These are phyloP conservation scores for Caenorhabditis sp. DNA, from an alignment of 2,888 invertebrate species.

Conservation along the genomic window DNA sequence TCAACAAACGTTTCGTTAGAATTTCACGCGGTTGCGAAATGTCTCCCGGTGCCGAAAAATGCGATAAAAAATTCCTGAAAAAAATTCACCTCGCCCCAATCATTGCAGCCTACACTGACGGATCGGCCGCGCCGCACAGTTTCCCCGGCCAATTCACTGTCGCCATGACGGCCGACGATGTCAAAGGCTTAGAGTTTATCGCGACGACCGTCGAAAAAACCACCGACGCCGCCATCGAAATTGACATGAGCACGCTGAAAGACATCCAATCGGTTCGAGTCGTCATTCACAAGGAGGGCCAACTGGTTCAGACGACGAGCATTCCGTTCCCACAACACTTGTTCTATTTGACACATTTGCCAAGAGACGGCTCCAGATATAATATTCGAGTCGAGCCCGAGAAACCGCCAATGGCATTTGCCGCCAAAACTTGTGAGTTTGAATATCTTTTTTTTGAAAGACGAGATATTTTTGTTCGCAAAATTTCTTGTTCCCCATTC, in stretches of 20 bases:
- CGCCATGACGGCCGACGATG: constrained; percentile 50
- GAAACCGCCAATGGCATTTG: constrained; percentile 32
- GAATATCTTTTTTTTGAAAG: not conserved
- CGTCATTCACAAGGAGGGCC: constrained; percentile 9
- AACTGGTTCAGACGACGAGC: constrained; percentile 21
- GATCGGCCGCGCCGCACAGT: constrained; percentile 40
- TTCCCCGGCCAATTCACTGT: constrained; percentile 51
- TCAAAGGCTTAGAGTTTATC: constrained; percentile 51
- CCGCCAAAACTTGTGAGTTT: constrained; percentile 42
- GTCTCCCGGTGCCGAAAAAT: no score
- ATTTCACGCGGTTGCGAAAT: no score
- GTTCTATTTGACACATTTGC: constrained; percentile 35
- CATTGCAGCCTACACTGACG: constrained; percentile 19
- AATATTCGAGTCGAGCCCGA: constrained; percentile 49
- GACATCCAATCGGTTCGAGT: constrained; percentile 35
- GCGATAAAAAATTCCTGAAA: no score
- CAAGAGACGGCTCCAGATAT: constrained; percentile 40
- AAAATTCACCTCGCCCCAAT: no score
- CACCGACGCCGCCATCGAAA: constrained; percentile 45
- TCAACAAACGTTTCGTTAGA: no score
- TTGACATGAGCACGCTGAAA: constrained; percentile 22
- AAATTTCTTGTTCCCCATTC: no score
- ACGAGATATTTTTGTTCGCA: no score
- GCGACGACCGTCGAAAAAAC: constrained; percentile 32
- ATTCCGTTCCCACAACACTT: constrained; percentile 41